These are phyloP conservation scores for Danio rerio DNA, from an alignment of 2,113 vertebrate genomes.

Conservation along the genomic window DNA sequence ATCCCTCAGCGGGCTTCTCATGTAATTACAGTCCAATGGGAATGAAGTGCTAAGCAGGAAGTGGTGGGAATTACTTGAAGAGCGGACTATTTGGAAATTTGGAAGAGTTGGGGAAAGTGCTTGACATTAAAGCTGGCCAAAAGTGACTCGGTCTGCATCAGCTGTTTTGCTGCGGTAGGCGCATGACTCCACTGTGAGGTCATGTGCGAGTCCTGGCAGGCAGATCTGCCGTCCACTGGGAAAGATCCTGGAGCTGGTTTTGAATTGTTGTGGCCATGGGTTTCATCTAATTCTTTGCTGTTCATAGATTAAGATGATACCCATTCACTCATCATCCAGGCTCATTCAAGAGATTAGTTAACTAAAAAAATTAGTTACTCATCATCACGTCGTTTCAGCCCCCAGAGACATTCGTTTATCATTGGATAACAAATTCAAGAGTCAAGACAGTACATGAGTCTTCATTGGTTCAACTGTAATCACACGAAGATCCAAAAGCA, in stretches of 20 bases:
- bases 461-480: too few species aligned
- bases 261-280: background rate
- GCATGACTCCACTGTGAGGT: background rate
- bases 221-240: background rate
- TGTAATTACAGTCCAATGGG: background rate
- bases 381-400: too few species aligned
- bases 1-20: background rate
- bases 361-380: too few species aligned
- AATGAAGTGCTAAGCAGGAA: constrained; percentile 29
- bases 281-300: constrained; percentile 3
- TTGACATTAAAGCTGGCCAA: constrained; percentile 25
- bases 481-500: too few species aligned
- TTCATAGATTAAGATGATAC: background rate
- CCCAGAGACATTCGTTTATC: too few species aligned
- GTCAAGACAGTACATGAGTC: too few species aligned
- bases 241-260: constrained; percentile 9
- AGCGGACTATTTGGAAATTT: constrained; percentile 40
- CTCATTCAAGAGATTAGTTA: background rate
- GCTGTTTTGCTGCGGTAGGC: constrained; percentile 35
- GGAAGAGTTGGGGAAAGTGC: constrained; percentile 5
- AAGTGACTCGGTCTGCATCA: constrained; percentile 25
- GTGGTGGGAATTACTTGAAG: constrained; percentile 52
- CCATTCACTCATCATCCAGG: background rate
- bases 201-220: background rate
- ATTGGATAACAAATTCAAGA: too few species aligned